Conservation (phyloP, 2,113 vertebrate species). For the Erythrolamprus reginae region DNA sequence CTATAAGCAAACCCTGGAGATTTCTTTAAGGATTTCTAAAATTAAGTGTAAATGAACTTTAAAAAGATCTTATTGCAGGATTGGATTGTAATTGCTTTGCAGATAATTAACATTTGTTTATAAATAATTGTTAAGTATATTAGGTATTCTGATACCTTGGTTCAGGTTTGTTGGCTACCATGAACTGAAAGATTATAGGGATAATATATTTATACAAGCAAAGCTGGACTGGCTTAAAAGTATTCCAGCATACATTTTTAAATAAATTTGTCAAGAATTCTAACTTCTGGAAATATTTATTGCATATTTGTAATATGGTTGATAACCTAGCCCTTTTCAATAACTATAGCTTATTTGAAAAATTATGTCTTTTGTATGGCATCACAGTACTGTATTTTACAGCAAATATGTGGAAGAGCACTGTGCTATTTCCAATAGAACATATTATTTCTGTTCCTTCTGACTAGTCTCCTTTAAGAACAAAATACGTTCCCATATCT, state of each 20-base stretch:
- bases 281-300: slow-evolving; percentile 25
- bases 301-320: slow-evolving; percentile 6
- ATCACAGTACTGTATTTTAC: neutral
- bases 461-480: neutral
- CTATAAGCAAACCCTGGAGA: slow-evolving; percentile 8
- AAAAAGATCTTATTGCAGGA: neutral
- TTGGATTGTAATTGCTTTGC: neutral
- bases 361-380: neutral
- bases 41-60: neutral
- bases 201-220: neutral
- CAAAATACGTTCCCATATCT: neutral
- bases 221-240: neutral
- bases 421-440: neutral
- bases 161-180: neutral
- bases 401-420: neutral
- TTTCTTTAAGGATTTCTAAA: slow-evolving; percentile 9
- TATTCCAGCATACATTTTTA: neutral
- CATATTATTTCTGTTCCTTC: neutral
- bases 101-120: neutral
- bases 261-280: slow-evolving; percentile 6
- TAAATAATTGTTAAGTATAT: neutral
- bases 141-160: neutral
- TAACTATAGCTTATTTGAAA: neutral
- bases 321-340: neutral
- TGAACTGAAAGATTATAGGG: neutral